These are phyloP conservation scores for Scaptomyza polygonia DNA, from an alignment of 2,888 invertebrate species.

Conservation along the genomic window DNA sequence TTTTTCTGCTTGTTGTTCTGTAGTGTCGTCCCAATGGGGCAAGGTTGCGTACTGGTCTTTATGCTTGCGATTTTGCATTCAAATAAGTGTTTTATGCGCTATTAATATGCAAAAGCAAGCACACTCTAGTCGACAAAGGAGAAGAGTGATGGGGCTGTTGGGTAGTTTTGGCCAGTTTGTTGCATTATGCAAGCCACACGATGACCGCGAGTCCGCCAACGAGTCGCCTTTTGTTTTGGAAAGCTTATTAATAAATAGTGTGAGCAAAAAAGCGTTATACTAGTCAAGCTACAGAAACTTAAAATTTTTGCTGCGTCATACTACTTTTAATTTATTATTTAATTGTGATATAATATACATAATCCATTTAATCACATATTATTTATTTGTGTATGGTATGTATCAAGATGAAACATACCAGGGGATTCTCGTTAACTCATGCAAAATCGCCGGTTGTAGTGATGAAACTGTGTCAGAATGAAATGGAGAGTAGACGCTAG, in stretches of 20 bases:
- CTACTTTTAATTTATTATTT: conserved; percentile 15
- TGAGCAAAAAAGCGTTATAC: background rate
- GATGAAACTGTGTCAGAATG: conserved; percentile 24
- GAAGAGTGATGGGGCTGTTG: background rate
- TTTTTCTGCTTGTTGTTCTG: background rate
- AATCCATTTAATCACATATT: no score
- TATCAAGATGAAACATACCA: no score
- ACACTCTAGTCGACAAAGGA: background rate
- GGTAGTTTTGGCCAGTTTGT: conserved; percentile 8
- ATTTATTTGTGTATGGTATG: no score
- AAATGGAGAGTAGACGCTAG: background rate
- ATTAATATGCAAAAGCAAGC: conserved; percentile 32
- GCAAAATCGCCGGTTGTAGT: background rate
- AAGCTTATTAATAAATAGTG: conserved; percentile 33
- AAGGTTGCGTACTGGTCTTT: conserved; percentile 31
- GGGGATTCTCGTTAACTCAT: no score
- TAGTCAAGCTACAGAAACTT: background rate
- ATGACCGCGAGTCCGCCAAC: conserved; percentile 14
- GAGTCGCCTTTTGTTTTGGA: conserved; percentile 27
- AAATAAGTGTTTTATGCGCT: conserved; percentile 56
- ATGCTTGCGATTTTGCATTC: conserved; percentile 31
- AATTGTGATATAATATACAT: background rate
- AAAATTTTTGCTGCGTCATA: background rate
- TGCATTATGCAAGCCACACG: conserved; percentile 51
- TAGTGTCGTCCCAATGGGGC: conserved; percentile 18